These are phyloP conservation scores for Epicauta chinensis DNA, from an alignment of 1,140 invertebrate species.

Conservation along the genomic window DNA sequence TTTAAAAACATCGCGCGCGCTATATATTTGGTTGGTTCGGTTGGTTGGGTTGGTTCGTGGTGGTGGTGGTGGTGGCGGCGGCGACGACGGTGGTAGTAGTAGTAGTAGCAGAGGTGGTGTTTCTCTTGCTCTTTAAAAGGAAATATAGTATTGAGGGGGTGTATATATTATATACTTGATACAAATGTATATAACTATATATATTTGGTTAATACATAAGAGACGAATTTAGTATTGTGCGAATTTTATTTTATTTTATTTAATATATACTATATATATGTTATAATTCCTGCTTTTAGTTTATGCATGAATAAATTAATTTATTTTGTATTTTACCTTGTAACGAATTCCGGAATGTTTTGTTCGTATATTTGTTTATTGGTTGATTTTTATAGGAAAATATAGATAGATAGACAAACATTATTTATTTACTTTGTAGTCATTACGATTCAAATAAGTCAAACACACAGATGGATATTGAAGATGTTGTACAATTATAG, in stretches of 20 bases:
- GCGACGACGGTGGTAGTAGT: slow-evolving; percentile 5
- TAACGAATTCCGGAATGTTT: slow-evolving; percentile 7
- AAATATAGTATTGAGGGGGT: slow-evolving; percentile 16
- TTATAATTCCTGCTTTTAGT: slow-evolving; percentile 13
- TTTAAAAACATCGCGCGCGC: slow-evolving; percentile 21
- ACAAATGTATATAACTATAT: too few species aligned
- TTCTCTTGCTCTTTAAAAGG: slow-evolving; percentile 14
- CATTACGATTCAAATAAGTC: too few species aligned
- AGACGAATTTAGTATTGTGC: slow-evolving; percentile 12
- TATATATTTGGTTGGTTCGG: too few species aligned
- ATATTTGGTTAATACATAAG: too few species aligned
- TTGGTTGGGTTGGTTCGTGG: background rate
- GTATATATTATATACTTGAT: background rate
- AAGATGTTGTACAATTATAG: too few species aligned
- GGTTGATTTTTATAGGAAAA: too few species aligned
- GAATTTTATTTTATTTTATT: slow-evolving; percentile 10
- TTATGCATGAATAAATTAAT: slow-evolving; percentile 16
- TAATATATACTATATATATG: too few species aligned
- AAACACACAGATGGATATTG: too few species aligned
- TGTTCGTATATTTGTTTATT: too few species aligned
- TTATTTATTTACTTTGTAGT: too few species aligned
- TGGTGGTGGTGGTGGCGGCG: slow-evolving; percentile 7
- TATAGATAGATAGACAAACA: too few species aligned
- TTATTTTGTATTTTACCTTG: slow-evolving; percentile 11
- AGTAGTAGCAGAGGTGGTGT: slow-evolving; percentile 21